Conservation (phyloP, 2,113 vertebrate species). For the Sterrhoptilus dennistouni region DNA sequence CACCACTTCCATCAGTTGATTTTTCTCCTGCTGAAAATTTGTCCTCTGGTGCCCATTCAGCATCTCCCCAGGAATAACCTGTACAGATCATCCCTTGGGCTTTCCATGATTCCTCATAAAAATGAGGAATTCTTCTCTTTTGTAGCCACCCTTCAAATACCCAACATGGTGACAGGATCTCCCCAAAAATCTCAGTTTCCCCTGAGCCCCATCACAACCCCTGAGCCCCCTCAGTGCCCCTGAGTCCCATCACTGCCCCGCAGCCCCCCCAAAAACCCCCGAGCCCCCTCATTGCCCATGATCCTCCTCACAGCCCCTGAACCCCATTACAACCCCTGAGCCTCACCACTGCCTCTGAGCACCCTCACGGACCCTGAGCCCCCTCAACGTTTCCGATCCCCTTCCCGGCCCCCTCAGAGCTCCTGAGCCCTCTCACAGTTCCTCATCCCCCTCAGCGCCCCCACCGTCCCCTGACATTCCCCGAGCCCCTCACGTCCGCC, state of each 20-base stretch:
- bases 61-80: neutral
- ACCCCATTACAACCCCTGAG: too few species aligned
- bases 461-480: neutral
- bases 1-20: neutral
- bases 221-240: neutral
- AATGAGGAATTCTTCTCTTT: neutral
- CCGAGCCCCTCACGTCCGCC: neutral
- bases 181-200: neutral
- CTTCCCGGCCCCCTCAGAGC: too few species aligned
- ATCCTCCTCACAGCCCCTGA: neutral
- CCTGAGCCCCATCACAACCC: accelerated
- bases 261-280: too few species aligned
- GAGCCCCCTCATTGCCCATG: too few species aligned
- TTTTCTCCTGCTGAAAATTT: neutral
- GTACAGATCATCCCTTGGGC: neutral
- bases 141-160: neutral
- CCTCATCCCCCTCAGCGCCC: too few species aligned
- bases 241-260: too few species aligned
- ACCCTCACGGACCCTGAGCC: neutral
- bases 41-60: neutral
- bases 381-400: neutral
- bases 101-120: neutral
- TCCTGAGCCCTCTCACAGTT: neutral
- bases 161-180: neutral
- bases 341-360: neutral